Evolutionary conservation across 2,888 invertebrate genomes (phyloP).

Genomic region (Drosophila stalkeri): DNA sequence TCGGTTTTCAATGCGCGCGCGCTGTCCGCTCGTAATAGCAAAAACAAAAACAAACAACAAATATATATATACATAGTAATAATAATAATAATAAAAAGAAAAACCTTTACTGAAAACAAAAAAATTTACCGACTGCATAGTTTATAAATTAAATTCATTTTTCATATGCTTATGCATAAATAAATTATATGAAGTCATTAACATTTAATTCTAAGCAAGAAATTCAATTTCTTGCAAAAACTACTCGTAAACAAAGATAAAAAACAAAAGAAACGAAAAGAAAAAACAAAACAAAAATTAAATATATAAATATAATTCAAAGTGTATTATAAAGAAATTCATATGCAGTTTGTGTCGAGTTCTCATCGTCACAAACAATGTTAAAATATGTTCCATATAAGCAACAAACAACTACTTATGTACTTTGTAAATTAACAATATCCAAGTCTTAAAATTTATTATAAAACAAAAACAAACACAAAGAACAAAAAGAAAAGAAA

Average conservation of each 20-base stretch:
- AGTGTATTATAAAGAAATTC: slow-evolving; percentile 29
- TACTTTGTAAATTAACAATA: slow-evolving; percentile 63
- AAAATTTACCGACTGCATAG: slow-evolving; percentile 52
- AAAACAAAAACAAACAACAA: neutral
- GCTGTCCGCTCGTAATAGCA: slow-evolving; percentile 31
- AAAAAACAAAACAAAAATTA: slow-evolving; percentile 3
- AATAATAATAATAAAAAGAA: slow-evolving; percentile 2
- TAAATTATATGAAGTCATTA: slow-evolving; percentile 54
- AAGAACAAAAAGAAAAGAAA: slow-evolving; percentile 7
- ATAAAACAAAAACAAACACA: slow-evolving; percentile 6
- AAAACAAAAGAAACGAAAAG: slow-evolving; percentile 1
- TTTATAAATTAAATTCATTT: slow-evolving; percentile 32
- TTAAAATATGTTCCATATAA: slow-evolving; percentile 50
- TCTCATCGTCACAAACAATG: slow-evolving; percentile 24
- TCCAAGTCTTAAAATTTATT: slow-evolving; percentile 59
- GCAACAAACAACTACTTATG: slow-evolving; percentile 45
- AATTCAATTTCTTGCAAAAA: slow-evolving; percentile 72
- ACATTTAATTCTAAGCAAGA: slow-evolving; percentile 59
- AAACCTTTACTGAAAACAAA: slow-evolving; percentile 19
- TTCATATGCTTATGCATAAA: slow-evolving; percentile 29
- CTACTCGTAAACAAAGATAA: slow-evolving; percentile 45
- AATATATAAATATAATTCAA: slow-evolving; percentile 8
- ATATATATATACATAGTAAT: neutral
- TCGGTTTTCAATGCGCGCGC: slow-evolving; percentile 27
- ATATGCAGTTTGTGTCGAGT: slow-evolving; percentile 28